Evolutionary conservation across 2,888 invertebrate genomes (phyloP).

Genomic region (Phasia obesa): DNA sequence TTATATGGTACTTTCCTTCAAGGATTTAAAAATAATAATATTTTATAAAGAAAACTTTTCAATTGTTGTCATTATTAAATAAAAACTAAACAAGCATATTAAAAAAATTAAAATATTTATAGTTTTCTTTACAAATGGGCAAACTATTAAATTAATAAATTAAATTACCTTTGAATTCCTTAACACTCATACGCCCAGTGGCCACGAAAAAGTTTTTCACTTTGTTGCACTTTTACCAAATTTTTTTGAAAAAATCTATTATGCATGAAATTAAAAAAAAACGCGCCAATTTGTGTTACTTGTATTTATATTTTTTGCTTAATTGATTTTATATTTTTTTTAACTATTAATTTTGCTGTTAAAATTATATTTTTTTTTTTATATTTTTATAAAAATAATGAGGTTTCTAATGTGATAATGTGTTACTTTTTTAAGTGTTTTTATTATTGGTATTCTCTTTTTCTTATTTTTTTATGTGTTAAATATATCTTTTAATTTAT

Average conservation of each 20-base stretch:
- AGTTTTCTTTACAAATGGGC: too few relatives aligned
- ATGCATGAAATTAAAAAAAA: slow-evolving; percentile 10
- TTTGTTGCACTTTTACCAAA: slow-evolving; percentile 6
- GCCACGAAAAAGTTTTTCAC: background rate
- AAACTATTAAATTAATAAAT: too few relatives aligned
- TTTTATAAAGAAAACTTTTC: too few relatives aligned
- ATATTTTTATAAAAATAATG: too few relatives aligned
- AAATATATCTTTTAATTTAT: slow-evolving; percentile 26
- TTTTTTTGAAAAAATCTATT: background rate
- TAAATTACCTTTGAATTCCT: slow-evolving; percentile 56
- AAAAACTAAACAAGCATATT: too few relatives aligned
- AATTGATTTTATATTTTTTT: too few relatives aligned
- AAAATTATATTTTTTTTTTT: too few relatives aligned
- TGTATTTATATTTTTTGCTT: background rate
- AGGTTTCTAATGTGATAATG: slow-evolving; percentile 37
- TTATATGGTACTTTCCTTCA: too few relatives aligned
- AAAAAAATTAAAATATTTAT: too few relatives aligned
- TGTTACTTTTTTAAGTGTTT: slow-evolving; percentile 1
- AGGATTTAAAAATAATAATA: too few relatives aligned
- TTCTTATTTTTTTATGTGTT: slow-evolving; percentile 3
- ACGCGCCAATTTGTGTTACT: slow-evolving; percentile 20
- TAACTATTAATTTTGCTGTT: too few relatives aligned
- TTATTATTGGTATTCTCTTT: slow-evolving; percentile 6
- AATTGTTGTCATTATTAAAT: too few relatives aligned
- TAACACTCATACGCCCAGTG: slow-evolving; percentile 64